Evolutionary conservation across 2,113 vertebrate species (phyloP).

Genomic region (Xiphophorus hellerii): DNA sequence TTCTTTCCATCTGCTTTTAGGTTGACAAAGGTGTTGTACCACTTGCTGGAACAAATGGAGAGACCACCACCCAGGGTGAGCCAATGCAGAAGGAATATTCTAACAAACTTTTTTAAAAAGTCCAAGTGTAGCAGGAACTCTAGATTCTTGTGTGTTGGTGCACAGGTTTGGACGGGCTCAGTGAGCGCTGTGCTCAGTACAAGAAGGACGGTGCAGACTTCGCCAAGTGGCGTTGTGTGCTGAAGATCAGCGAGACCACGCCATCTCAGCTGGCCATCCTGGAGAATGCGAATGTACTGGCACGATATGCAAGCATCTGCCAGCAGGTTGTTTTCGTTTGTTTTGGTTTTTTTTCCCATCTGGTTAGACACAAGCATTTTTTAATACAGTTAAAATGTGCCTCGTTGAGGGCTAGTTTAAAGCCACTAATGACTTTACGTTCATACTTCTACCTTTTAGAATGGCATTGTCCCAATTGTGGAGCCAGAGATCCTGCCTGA

Average conservation of each 20-base stretch:
- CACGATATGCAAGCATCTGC: conserved; percentile 97
- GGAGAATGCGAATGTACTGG: conserved; percentile 97
- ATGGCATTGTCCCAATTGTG: conserved; percentile 98
- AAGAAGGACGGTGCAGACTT: conserved; percentile 98
- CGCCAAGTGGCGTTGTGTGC: conserved; percentile 94
- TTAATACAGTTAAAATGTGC: no score
- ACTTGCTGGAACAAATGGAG: conserved; percentile 93
- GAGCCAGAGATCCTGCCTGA: conserved; percentile 97
- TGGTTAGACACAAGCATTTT: no score
- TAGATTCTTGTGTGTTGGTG: conserved; percentile 2
- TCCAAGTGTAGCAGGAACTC: background rate
- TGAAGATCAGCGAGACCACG: conserved; percentile 94
- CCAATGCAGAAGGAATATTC: background rate
- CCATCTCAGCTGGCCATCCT: conserved; percentile 92
- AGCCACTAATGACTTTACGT: background rate
- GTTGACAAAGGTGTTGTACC: conserved; percentile 98
- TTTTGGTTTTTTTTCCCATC: no score
- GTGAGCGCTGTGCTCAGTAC: conserved; percentile 96
- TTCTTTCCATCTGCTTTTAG: conserved; percentile 65
- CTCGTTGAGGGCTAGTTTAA: no score
- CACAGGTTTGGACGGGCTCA: conserved; percentile 92
- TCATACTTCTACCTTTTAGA: conserved; percentile 74
- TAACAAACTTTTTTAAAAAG: background rate
- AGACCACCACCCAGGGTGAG: conserved; percentile 98
- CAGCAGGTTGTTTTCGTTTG: conserved; percentile 86